Conservation (phyloP, 2,797 vertebrate genomes). For the Zalophus californianus region DNA sequence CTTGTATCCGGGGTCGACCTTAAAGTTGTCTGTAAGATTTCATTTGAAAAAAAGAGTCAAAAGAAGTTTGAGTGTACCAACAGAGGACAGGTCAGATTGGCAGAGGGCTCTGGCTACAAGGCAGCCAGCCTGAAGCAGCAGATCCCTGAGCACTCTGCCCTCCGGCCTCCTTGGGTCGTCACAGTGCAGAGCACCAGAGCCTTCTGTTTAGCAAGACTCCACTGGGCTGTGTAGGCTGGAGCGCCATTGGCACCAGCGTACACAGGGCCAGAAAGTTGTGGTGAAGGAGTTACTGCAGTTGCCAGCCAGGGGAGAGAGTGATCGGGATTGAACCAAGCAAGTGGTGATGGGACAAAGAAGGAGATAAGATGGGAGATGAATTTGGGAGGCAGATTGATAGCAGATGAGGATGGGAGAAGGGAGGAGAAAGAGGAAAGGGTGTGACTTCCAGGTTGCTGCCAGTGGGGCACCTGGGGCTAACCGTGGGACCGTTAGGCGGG, state of each 20-base stretch:
- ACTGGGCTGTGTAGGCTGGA: neutral
- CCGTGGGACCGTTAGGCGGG: neutral
- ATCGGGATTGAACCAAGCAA: neutral
- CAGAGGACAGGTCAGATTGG: neutral
- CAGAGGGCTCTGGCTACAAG: neutral
- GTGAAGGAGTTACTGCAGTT: neutral
- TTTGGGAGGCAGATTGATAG: neutral
- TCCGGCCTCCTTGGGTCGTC: neutral
- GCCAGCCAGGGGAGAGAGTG: neutral
- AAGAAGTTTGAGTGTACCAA: neutral
- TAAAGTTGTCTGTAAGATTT: neutral
- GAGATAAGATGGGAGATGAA: neutral
- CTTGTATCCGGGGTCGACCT: neutral
- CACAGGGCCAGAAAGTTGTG: neutral
- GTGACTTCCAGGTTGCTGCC: neutral
- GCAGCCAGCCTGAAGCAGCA: neutral
- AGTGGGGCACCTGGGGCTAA: too few relatives aligned
- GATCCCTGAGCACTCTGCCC: neutral
- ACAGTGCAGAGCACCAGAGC: neutral
- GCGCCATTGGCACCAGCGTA: neutral
- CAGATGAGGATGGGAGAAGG: neutral
- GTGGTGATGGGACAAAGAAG: neutral
- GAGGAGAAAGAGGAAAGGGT: neutral
- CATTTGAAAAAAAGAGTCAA: neutral
- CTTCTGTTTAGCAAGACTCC: neutral